These are phyloP conservation scores for Desmodus rotundus DNA, from an alignment of 2,113 vertebrate species.

Conservation along the genomic window DNA sequence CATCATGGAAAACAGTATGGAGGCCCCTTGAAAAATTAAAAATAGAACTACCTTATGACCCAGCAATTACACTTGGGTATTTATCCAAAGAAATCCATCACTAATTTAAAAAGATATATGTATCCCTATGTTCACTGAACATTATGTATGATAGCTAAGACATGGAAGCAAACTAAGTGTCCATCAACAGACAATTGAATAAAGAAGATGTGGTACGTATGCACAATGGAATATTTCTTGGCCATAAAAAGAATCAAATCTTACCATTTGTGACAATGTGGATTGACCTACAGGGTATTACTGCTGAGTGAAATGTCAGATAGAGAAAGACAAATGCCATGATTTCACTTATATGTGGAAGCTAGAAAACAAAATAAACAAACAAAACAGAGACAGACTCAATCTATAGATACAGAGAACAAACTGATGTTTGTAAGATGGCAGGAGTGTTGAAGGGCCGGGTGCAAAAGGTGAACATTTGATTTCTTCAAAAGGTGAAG, in stretches of 20 bases:
- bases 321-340: background rate
- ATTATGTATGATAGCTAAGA: background rate
- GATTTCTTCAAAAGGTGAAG: background rate
- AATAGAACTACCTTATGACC: background rate
- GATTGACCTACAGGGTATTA: background rate
- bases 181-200: background rate
- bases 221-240: background rate
- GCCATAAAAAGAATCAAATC: background rate
- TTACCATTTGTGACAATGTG: background rate
- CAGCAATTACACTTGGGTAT: background rate
- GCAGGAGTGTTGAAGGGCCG: background rate
- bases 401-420: background rate
- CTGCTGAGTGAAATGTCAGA: background rate
- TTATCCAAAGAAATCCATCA: background rate
- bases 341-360: background rate
- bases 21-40: background rate
- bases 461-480: background rate
- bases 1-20: background rate
- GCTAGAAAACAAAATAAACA: background rate
- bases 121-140: background rate
- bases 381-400: background rate
- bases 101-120: background rate
- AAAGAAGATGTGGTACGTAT: background rate
- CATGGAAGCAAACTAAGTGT: background rate
- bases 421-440: background rate